Conservation (phyloP, 2,888 invertebrate species). For the Torymus texanus region DNA sequence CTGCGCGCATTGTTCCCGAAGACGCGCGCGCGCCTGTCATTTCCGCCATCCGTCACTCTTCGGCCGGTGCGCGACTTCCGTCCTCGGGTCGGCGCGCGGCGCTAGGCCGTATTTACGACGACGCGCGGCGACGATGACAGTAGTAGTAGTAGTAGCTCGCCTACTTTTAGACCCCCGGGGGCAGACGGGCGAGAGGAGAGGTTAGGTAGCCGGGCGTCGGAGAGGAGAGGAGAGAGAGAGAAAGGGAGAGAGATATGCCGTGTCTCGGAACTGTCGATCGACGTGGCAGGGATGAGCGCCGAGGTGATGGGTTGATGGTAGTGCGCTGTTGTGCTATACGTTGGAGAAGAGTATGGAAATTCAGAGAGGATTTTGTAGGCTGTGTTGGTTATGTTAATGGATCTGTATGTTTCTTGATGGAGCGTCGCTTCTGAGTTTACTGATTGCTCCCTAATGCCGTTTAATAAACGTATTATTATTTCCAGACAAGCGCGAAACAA, state of each 20-base stretch:
- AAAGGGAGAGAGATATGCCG: neutral
- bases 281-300: no score
- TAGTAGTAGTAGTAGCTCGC: slow-evolving; percentile 2
- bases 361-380: no score
- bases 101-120: slow-evolving; percentile 45
- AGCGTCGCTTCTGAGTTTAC: no score
- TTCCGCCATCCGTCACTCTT: slow-evolving; percentile 60
- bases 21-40: slow-evolving; percentile 44
- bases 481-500: no score
- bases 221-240: no score
- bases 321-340: no score
- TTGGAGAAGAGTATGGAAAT: no score
- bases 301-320: no score
- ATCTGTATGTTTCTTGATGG: no score
- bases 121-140: slow-evolving; percentile 1
- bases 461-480: no score
- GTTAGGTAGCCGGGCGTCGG: slow-evolving; percentile 2
- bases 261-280: slow-evolving; percentile 22
- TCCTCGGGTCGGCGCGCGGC: slow-evolving; percentile 1
- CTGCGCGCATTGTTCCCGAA: slow-evolving; percentile 4
- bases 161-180: slow-evolving; percentile 52
- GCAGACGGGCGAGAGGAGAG: neutral
- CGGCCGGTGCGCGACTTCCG: slow-evolving; percentile 53
- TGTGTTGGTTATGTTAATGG: no score
- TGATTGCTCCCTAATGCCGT: no score